A percentile compares a stretch with the other conserved stretches of the same genome.
phyloP scores from a whole-genome alignment of 2,888 invertebrate genomes.

The Lucinisca nassula region DNA sequence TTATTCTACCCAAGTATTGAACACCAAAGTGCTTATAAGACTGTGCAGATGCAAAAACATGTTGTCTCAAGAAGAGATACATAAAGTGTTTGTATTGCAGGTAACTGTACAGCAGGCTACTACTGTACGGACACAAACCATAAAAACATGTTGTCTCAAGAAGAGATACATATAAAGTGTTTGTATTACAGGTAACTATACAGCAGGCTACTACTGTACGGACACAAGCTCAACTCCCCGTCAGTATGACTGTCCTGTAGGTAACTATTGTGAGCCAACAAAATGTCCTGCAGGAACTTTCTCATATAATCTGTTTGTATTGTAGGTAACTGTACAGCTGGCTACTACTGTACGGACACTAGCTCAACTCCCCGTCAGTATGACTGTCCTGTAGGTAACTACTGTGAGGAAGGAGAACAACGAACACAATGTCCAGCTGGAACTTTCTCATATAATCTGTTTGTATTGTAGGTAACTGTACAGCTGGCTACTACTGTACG shows the following conservation, averaged over 20 bases:
- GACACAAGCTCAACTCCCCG: conserved; percentile 81
- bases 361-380: conserved; percentile 81
- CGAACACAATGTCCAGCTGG: conserved; percentile 84
- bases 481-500: conserved; percentile 83
- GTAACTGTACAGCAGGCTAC: conserved; percentile 82
- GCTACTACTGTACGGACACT: conserved; percentile 85
- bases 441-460: conserved; percentile 82
- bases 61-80: too few species aligned
- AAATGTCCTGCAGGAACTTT: conserved; percentile 85
- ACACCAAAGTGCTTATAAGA: too few species aligned
- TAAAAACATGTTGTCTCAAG: too few species aligned
- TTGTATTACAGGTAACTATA: conserved; percentile 79
- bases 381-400: conserved; percentile 84
- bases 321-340: conserved; percentile 82
- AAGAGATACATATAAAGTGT: too few species aligned
- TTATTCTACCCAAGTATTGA: too few species aligned
- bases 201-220: conserved; percentile 85
- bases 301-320: conserved; percentile 76
- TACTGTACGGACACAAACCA: too few species aligned
- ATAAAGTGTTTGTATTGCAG: conserved; percentile 68
- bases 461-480: conserved; percentile 81
- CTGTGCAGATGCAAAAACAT: too few species aligned
- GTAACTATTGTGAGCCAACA: conserved; percentile 81
- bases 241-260: conserved; percentile 81
- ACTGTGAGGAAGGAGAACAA: conserved; percentile 83